These are phyloP conservation scores for Hafferia zeledoni DNA, from an alignment of 2,797 vertebrate species.

Conservation along the genomic window DNA sequence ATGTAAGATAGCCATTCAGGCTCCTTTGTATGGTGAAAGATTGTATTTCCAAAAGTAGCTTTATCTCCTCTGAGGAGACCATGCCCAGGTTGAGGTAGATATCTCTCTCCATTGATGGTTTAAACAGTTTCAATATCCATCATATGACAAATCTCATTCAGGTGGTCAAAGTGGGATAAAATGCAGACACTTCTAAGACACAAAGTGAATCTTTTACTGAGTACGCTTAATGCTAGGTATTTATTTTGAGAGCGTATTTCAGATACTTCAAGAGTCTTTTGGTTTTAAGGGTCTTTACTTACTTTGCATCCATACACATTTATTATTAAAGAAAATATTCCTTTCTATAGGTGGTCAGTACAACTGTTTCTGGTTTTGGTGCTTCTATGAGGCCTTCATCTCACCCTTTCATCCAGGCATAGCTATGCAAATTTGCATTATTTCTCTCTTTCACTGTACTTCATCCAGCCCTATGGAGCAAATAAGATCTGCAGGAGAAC, in stretches of 20 bases:
- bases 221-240: background rate
- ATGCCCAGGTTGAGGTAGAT: background rate
- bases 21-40: background rate
- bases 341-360: background rate
- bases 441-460: background rate
- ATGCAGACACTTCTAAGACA: background rate
- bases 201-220: background rate
- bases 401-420: background rate
- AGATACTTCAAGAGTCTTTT: background rate
- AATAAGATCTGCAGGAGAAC: background rate
- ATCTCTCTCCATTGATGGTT: background rate
- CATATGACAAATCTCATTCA: background rate
- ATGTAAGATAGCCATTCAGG: background rate
- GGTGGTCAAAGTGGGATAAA: background rate
- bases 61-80: background rate
- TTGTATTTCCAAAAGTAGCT: background rate
- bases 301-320: background rate
- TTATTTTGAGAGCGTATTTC: background rate
- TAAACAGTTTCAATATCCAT: background rate
- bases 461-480: background rate
- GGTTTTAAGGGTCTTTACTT: background rate
- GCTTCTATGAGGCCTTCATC: background rate
- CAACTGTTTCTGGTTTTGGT: background rate
- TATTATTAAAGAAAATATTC: background rate
- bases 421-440: fast-evolving